Percentiles rank a stretch among this genome's conserved stretches.
These are phyloP conservation scores for Octonoba sinensis DNA, from an alignment of 2,888 invertebrate genomes.

Conservation along the genomic window DNA sequence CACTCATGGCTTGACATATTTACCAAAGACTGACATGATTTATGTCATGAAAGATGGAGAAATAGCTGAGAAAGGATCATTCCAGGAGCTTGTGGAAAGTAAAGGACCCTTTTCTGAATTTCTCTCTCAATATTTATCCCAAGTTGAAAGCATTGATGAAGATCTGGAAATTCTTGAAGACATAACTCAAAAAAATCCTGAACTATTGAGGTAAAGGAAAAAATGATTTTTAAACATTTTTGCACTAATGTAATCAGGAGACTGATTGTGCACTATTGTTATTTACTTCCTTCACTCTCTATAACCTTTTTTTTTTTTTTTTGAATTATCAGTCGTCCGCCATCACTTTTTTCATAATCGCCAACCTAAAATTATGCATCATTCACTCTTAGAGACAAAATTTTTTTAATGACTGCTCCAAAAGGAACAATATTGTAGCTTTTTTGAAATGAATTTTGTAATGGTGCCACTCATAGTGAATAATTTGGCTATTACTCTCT, in stretches of 20 bases:
- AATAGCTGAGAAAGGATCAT: slow-evolving; percentile 71
- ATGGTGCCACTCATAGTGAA: too few relatives aligned
- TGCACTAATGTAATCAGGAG: neutral
- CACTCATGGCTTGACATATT: slow-evolving; percentile 72
- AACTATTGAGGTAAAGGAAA: slow-evolving; percentile 34
- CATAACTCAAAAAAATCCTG: slow-evolving; percentile 32
- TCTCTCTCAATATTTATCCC: slow-evolving; percentile 54
- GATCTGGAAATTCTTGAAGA: slow-evolving; percentile 30
- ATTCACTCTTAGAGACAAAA: too few relatives aligned
- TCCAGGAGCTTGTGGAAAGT: slow-evolving; percentile 70
- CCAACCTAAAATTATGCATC: too few relatives aligned
- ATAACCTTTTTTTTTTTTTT: too few relatives aligned
- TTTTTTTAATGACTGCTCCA: too few relatives aligned
- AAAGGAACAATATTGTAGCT: too few relatives aligned
- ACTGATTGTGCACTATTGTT: too few relatives aligned
- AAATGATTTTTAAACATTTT: neutral
- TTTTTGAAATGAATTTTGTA: too few relatives aligned
- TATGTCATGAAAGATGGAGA: slow-evolving; percentile 70
- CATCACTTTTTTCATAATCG: too few relatives aligned
- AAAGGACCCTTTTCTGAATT: slow-evolving; percentile 68
- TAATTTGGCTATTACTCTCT: too few relatives aligned
- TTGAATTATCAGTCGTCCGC: too few relatives aligned
- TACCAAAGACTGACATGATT: slow-evolving; percentile 71
- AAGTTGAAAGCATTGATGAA: slow-evolving; percentile 35
- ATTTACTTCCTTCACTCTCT: too few relatives aligned